A percentile compares a stretch with the other conserved stretches of the same genome.
phyloP scores from a whole-genome alignment of 2,797 vertebrate species.

The Trematomus bernacchii region DNA sequence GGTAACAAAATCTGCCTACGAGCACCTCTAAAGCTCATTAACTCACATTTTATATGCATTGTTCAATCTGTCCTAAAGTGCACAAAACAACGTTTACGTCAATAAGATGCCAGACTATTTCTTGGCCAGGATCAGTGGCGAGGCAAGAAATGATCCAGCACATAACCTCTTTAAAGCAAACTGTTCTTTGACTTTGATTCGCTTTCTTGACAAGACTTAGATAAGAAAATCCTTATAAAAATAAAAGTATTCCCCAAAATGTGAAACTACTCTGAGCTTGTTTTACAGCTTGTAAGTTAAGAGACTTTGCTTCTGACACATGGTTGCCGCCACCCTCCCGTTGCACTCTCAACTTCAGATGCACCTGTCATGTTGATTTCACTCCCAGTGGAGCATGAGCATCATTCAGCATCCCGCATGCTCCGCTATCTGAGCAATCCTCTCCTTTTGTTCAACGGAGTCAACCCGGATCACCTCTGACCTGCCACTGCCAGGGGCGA shows the following conservation, averaged over 20 bases:
- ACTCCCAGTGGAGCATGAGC: conserved; percentile 46
- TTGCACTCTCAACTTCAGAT: conserved; percentile 48
- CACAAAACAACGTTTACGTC: background rate
- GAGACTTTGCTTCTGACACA: conserved; percentile 31
- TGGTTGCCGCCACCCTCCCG: conserved; percentile 22
- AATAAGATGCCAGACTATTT: background rate
- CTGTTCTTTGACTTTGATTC: background rate
- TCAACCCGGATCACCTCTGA: conserved; percentile 61
- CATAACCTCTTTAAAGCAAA: background rate
- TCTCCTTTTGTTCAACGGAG: conserved; percentile 45
- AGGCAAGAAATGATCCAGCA: background rate
- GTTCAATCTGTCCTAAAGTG: background rate
- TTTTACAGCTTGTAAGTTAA: conserved; percentile 25
- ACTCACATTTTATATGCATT: background rate
- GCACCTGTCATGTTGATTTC: conserved; percentile 68
- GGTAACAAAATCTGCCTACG: background rate
- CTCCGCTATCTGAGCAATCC: conserved; percentile 60
- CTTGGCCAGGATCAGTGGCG: background rate
- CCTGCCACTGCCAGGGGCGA: conserved; percentile 55
- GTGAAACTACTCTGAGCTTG: background rate
- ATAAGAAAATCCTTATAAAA: background rate
- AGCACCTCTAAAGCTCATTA: conserved; percentile 4
- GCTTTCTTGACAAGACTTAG: too few relatives aligned
- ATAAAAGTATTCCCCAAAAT: conserved; percentile 7
- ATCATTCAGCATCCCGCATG: conserved; percentile 49